These are phyloP conservation scores for Drosophila neotestacea DNA, from an alignment of 2,888 invertebrate species.

Conservation along the genomic window DNA sequence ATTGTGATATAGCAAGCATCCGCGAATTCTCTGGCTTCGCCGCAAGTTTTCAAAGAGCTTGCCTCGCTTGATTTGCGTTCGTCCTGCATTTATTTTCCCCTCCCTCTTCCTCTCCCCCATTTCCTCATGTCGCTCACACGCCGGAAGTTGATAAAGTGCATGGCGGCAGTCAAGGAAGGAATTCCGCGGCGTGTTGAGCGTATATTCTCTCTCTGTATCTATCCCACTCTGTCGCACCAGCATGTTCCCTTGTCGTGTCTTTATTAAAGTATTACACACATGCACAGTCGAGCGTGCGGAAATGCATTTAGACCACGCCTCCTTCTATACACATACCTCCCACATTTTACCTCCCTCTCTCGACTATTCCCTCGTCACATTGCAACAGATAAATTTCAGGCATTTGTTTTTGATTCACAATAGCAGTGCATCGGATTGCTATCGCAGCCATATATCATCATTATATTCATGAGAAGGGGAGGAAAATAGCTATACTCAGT, in stretches of 20 bases:
- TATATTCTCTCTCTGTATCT: neutral
- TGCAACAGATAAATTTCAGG: constrained; percentile 48
- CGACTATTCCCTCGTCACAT: constrained; percentile 7
- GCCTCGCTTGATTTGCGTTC: constrained; percentile 72
- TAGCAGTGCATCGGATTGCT: constrained; percentile 27
- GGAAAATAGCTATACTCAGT: constrained; percentile 1
- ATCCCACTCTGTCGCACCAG: constrained; percentile 1
- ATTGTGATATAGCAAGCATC: constrained; percentile 56
- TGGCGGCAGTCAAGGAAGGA: constrained; percentile 60
- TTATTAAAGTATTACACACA: constrained; percentile 69
- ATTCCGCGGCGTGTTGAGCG: constrained; percentile 64
- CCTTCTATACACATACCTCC: constrained; percentile 2
- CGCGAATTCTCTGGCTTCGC: constrained; percentile 41
- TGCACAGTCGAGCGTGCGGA: constrained; percentile 48
- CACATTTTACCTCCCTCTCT: neutral
- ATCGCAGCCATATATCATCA: constrained; percentile 44
- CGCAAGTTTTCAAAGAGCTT: constrained; percentile 59
- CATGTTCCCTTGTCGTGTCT: constrained; percentile 50
- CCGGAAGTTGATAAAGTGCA: constrained; percentile 80
- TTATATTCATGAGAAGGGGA: constrained; percentile 21
- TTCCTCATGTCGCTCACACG: constrained; percentile 54
- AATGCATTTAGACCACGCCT: constrained; percentile 63
- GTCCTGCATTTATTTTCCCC: constrained; percentile 25
- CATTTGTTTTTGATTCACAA: constrained; percentile 48
- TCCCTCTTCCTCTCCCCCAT: neutral